Evolutionary conservation across 1,140 invertebrate species (phyloP).

Genomic region (Drosophila oshimai): DNA sequence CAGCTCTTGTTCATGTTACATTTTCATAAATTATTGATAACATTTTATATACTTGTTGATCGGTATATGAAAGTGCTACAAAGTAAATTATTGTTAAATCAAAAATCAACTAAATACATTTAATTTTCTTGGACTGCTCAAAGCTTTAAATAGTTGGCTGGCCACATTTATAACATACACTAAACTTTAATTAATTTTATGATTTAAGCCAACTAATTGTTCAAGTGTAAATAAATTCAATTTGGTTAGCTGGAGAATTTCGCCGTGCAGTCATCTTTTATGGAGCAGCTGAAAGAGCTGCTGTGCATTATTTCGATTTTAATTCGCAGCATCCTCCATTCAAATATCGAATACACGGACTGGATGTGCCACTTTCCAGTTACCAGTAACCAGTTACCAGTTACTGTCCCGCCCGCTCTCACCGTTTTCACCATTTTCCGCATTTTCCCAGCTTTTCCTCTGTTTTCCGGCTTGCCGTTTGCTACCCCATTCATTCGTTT

Average conservation of each 20-base stretch:
- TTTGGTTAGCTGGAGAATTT: neutral
- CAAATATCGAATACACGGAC: slow-evolving; percentile 1
- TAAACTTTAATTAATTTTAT: too few relatives aligned
- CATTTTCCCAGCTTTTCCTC: slow-evolving; percentile 4
- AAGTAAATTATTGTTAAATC: too few relatives aligned
- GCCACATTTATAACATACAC: too few relatives aligned
- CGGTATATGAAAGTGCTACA: too few relatives aligned
- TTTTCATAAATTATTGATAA: too few relatives aligned
- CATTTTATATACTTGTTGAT: too few relatives aligned
- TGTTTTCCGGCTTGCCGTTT: slow-evolving; percentile 25
- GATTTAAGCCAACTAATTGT: neutral
- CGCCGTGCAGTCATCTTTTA: neutral
- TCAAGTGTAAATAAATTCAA: neutral
- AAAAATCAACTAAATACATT: too few relatives aligned
- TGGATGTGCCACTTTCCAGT: neutral
- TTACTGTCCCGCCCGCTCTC: neutral
- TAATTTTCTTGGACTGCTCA: too few relatives aligned
- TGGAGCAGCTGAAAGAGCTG: neutral
- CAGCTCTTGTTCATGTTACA: too few relatives aligned
- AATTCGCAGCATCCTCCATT: slow-evolving; percentile 14
- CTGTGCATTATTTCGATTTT: slow-evolving; percentile 26
- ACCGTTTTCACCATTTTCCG: neutral
- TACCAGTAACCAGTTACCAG: too few relatives aligned
- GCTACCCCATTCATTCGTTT: slow-evolving; percentile 24
- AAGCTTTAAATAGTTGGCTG: too few relatives aligned